phyloP scores from a whole-genome alignment of 2,888 invertebrate species.

The Neoitamus cyanurus region DNA sequence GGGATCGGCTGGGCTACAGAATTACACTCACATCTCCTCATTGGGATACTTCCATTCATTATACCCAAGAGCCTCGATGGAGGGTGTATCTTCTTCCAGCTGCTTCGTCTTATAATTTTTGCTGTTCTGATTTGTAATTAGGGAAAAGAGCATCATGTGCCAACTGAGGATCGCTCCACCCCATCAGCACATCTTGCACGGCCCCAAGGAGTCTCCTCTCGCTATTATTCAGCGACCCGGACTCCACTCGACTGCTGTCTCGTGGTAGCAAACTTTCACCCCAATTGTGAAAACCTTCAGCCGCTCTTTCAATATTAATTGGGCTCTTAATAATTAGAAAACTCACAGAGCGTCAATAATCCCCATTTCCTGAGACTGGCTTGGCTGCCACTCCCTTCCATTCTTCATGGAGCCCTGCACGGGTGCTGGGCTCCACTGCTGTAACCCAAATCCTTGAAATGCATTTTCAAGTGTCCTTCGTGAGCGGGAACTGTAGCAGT shows the following conservation, averaged over 20 bases:
- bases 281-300: conserved; percentile 5
- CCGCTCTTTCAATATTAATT: conserved; percentile 38
- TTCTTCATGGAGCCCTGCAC: background rate
- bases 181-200: background rate
- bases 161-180: background rate
- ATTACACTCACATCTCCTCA: background rate
- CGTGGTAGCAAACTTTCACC: background rate
- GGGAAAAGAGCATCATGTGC: background rate
- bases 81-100: background rate
- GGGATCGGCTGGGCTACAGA: background rate
- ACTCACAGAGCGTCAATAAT: conserved; percentile 39
- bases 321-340: conserved; percentile 36
- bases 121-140: background rate
- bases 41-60: background rate
- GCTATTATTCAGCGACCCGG: background rate
- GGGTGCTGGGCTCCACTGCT: background rate
- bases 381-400: background rate
- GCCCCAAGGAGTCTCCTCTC: background rate
- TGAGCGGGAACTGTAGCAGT: conserved; percentile 31
- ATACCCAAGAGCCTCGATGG: background rate
- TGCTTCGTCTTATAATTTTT: background rate
- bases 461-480: conserved; percentile 41
- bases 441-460: conserved; percentile 45
- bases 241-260: background rate
- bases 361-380: conserved; percentile 1